Percentiles rank a stretch among this genome's conserved stretches.
phyloP scores from a whole-genome alignment of 2,888 invertebrate species.

The Thysanoteuthis rhombus region DNA sequence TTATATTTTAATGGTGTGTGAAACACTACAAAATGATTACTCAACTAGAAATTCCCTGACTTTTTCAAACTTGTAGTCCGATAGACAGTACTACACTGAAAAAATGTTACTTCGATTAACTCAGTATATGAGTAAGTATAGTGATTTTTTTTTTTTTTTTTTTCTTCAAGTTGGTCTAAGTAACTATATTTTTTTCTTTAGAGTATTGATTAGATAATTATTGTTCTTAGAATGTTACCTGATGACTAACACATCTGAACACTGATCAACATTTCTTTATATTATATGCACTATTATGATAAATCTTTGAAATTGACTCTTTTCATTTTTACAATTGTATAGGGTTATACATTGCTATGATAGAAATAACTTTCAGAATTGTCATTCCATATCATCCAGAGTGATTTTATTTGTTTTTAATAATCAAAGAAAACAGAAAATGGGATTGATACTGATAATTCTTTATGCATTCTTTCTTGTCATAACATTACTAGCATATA shows the following conservation, averaged over 20 bases:
- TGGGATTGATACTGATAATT: neutral
- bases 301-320: neutral
- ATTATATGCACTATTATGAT: neutral
- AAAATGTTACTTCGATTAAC: no score
- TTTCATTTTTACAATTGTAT: neutral
- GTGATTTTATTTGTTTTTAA: neutral
- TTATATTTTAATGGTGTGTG: neutral
- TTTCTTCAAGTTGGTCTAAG: no score
- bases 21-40: neutral
- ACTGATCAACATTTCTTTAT: no score
- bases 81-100: neutral
- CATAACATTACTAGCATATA: no score
- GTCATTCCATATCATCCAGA: neutral
- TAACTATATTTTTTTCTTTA: no score
- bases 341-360: neutral
- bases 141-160: no score
- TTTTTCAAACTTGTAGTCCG: neutral
- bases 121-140: no score
- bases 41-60: neutral
- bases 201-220: no score
- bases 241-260: no score
- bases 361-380: neutral
- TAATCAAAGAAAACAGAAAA: no score
- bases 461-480: neutral
- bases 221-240: no score